Conservation (phyloP, 1,140 invertebrate species). For the Melanaphis sacchari region DNA sequence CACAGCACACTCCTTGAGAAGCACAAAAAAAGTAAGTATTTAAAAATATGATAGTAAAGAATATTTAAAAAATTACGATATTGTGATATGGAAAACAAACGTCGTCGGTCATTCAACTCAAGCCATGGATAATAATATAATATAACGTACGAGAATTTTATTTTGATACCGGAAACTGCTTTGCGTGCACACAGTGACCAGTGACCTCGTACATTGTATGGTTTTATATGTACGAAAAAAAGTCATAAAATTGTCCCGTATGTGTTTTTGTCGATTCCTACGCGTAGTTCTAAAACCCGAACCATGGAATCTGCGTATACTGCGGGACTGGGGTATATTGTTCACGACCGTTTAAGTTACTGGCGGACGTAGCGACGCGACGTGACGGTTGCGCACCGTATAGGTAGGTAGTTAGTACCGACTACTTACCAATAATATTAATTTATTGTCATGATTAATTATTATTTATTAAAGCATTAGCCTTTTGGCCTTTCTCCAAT, state of each 20-base stretch:
- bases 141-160: conserved; percentile 14
- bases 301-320: neutral
- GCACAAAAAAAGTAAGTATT: too few species aligned
- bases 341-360: neutral
- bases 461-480: neutral
- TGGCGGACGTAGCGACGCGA: neutral
- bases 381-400: neutral
- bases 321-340: neutral
- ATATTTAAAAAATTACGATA: neutral
- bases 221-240: neutral
- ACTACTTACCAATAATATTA: neutral
- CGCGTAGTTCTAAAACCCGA: neutral
- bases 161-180: conserved; percentile 6
- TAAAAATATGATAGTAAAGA: too few species aligned
- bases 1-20: too few species aligned
- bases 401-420: neutral
- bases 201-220: neutral
- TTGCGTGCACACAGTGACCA: neutral
- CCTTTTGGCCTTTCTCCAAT: neutral
- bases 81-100: neutral
- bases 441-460: neutral
- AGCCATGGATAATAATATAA: neutral
- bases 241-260: neutral
- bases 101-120: neutral
- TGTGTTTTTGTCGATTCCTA: neutral